Percentiles rank a stretch among this genome's conserved stretches.
These are phyloP conservation scores for Aleiodes testaceus DNA, from an alignment of 2,888 invertebrate genomes.

Conservation along the genomic window DNA sequence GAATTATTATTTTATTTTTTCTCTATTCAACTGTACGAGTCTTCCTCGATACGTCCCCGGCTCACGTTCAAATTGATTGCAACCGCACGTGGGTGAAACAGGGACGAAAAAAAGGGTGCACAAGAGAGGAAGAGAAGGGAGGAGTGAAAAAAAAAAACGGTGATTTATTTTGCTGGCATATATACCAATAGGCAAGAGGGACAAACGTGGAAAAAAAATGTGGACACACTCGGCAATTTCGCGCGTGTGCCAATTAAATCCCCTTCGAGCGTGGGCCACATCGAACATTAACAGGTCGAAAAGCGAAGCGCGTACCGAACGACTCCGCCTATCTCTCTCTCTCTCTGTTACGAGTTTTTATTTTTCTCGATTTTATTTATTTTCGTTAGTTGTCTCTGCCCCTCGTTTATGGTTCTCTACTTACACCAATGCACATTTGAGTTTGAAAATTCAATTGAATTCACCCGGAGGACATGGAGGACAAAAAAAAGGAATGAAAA, in stretches of 20 bases:
- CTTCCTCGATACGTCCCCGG: constrained; percentile 13
- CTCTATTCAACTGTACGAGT: background rate
- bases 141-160: constrained; percentile 38
- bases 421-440: background rate
- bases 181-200: constrained; percentile 26
- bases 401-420: background rate
- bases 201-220: constrained; percentile 9
- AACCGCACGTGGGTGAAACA: constrained; percentile 44
- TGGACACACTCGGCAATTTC: constrained; percentile 58
- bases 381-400: background rate
- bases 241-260: constrained; percentile 64
- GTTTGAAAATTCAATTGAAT: constrained; percentile 22
- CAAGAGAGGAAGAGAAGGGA: background rate
- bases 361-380: constrained; percentile 25
- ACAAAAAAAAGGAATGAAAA: background rate
- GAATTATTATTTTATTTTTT: constrained; percentile 3
- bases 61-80: constrained; percentile 44
- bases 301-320: constrained; percentile 43
- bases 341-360: constrained; percentile 17
- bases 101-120: constrained; percentile 8
- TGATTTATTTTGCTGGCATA: constrained; percentile 48
- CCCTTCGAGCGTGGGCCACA: constrained; percentile 53
- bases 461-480: background rate
- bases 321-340: constrained; percentile 16
- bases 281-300: constrained; percentile 55